Conservation (phyloP, 1,140 invertebrate genomes). For the Doryteuthis pealeii region DNA sequence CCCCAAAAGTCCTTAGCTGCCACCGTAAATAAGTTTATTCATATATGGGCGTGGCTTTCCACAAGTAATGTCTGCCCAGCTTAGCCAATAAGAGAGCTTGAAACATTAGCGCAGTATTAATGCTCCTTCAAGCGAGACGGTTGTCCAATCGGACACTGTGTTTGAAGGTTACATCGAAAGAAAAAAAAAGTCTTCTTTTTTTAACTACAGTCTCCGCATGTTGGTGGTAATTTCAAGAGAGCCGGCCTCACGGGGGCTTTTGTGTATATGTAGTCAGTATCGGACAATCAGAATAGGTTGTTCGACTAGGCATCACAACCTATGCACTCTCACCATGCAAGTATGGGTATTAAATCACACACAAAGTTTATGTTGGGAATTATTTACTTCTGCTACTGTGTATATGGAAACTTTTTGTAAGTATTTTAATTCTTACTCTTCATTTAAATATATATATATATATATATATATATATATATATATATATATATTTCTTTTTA, state of each 20-base stretch:
- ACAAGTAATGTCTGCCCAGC: neutral
- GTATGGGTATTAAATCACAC: conserved; percentile 36
- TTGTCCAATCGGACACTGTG: conserved; percentile 9
- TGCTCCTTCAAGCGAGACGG: neutral
- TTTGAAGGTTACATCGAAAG: neutral
- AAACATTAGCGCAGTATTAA: neutral
- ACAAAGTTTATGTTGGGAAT: conserved; percentile 37
- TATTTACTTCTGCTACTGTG: conserved; percentile 36
- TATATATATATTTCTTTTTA: neutral
- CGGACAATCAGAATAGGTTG: neutral
- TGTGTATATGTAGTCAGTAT: neutral
- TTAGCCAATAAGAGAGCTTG: neutral
- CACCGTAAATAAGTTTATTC: neutral
- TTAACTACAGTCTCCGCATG: neutral
- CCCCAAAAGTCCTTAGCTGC: too few relatives aligned
- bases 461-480: neutral
- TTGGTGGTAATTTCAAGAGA: neutral
- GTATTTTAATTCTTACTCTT: conserved; percentile 21
- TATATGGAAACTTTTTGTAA: conserved; percentile 44
- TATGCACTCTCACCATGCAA: neutral
- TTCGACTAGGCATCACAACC: neutral
- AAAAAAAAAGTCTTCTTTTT: neutral
- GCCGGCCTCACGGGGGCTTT: neutral
- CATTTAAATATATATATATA: neutral
- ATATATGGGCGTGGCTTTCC: neutral